These are phyloP conservation scores for Xiphydria camelus DNA, from an alignment of 2,888 invertebrate species.

Conservation along the genomic window DNA sequence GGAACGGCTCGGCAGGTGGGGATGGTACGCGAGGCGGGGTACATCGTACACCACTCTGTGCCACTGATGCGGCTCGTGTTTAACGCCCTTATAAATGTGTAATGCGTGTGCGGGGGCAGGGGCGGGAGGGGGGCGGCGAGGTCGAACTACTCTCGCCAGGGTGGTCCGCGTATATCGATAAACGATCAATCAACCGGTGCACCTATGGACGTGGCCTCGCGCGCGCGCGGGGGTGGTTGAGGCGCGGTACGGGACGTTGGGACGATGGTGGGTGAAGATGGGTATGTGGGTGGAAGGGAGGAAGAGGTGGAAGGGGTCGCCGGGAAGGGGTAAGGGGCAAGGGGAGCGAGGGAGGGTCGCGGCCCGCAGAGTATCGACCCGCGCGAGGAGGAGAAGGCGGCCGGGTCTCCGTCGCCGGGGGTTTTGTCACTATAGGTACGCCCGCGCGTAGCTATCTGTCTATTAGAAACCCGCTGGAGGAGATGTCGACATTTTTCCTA, in stretches of 20 bases:
- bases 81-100: constrained; percentile 48
- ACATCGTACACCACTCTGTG: constrained; percentile 22
- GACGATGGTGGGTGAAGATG: constrained; percentile 38
- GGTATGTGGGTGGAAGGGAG: constrained; percentile 35
- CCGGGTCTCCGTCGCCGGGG: constrained; percentile 52
- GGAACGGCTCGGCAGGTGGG: neutral
- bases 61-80: constrained; percentile 38
- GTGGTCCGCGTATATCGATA: constrained; percentile 47
- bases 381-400: constrained; percentile 44
- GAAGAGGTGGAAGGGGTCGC: constrained; percentile 17
- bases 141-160: constrained; percentile 28
- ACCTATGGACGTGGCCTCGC: constrained; percentile 38
- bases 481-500: too few relatives aligned
- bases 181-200: constrained; percentile 52
- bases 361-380: constrained; percentile 57
- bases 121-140: constrained; percentile 5
- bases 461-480: constrained; percentile 17
- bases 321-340: constrained; percentile 9
- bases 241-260: neutral
- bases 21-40: neutral
- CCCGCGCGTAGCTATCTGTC: constrained; percentile 39
- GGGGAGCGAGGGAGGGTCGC: constrained; percentile 40
- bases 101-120: constrained; percentile 32
- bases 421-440: constrained; percentile 54
- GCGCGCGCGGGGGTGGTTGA: neutral